Base-by-base conservation (phyloP, 2,113 vertebrate species). In the Ramphastos sulfuratus region DNA sequence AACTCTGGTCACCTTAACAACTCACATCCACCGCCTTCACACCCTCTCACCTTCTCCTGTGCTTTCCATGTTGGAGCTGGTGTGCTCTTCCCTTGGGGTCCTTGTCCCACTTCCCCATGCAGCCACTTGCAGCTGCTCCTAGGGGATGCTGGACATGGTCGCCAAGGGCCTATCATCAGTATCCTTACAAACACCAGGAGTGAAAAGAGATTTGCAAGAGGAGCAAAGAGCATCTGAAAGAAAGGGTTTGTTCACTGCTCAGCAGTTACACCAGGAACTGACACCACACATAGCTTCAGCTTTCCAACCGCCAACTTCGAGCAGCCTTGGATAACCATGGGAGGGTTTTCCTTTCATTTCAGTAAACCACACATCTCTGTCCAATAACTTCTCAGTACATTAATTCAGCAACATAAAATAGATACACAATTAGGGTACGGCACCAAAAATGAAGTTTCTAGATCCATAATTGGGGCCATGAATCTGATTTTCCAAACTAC, bases 341-440 rank as follows among this genome's bases (percentile, higher is more conserved):
- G 83, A 88, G 31, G 56, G 28, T 87, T 94, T 94, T 71, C 87
- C 42, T 89, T 91, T 12, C 58, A 75, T 90, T 85, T 93, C 91
- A 87, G 88, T 81, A 95, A 96, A 87, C 54, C 21, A 39, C 5
- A 60, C 20, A 55, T 91, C 74, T 93, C 76, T 78, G 78, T 27
- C 85, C 72, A 88, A 80, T 77, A 96, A 91, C 70, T 96, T 94
- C 82, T 92, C 92, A 82, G 84, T 69, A 94, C 93, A 90, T 94
- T 95, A 96, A 95, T 94, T 94, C 85, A 92, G 95, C 33, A 10
- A 78, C 50, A 83, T 67, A 10, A 78, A 44, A 83, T 67, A 75
- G 64, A 64, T 28, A 78, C 31, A 93, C 80, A 93, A 94, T 60
- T 44, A 78, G 80, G 54, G 56, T 56, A 55, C 18, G 48, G 24